Evolutionary conservation across 2,888 invertebrate species (phyloP).

Genomic region (Dugesia japonica): DNA sequence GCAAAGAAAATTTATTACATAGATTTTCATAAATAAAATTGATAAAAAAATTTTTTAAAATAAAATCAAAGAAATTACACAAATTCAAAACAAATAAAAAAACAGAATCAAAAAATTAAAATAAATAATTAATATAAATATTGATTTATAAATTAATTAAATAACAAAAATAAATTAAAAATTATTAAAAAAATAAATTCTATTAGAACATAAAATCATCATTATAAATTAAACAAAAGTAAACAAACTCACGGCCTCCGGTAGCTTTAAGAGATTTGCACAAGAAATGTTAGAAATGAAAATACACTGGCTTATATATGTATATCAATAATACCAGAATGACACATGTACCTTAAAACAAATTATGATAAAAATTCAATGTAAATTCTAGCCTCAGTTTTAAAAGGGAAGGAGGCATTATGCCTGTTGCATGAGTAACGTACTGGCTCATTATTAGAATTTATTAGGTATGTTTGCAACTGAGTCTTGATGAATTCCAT

Average conservation of each 20-base stretch:
- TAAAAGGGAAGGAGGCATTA: background rate
- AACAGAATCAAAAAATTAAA: too few species aligned
- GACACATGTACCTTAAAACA: constrained; percentile 14
- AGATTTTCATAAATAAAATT: too few species aligned
- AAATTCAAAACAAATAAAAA: too few species aligned
- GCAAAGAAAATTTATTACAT: too few species aligned
- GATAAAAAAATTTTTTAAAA: too few species aligned
- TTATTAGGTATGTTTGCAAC: background rate
- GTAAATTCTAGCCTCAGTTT: background rate
- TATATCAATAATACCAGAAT: constrained; percentile 20
- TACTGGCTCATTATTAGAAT: background rate
- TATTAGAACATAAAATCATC: background rate
- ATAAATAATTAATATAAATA: too few species aligned
- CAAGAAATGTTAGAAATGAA: constrained; percentile 16
- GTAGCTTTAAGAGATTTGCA: constrained; percentile 9
- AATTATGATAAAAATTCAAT: constrained; percentile 13
- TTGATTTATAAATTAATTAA: too few species aligned
- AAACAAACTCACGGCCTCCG: constrained; percentile 20
- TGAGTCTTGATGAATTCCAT: background rate
- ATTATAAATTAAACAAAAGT: constrained; percentile 3
- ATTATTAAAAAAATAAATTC: background rate
- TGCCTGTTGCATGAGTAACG: constrained; percentile 16
- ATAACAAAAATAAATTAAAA: too few species aligned
- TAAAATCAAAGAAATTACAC: too few species aligned
- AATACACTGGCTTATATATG: constrained; percentile 20